Evolutionary conservation across 2,113 vertebrate species (phyloP).

Genomic region (Istiophorus platypterus): DNA sequence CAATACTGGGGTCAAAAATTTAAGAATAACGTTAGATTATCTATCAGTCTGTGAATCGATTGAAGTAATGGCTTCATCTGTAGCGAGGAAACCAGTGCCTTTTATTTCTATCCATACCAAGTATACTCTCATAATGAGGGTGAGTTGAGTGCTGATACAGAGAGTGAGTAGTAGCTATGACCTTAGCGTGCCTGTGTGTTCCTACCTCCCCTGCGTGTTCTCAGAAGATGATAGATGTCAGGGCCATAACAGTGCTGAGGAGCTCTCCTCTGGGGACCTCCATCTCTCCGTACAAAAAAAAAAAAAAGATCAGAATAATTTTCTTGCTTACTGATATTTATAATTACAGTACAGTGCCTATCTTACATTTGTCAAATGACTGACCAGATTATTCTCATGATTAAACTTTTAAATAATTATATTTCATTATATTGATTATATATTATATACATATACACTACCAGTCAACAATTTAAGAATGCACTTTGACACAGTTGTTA

Average conservation of each 20-base stretch:
- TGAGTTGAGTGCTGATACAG: background rate
- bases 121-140: background rate
- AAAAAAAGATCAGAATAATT: slow-evolving; percentile 64
- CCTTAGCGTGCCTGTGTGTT: background rate
- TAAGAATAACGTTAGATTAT: background rate
- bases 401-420: background rate
- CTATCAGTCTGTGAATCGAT: too few relatives aligned
- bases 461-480: too few relatives aligned
- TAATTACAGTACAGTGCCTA: background rate
- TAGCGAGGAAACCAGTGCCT: background rate
- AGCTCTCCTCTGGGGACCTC: slow-evolving; percentile 83
- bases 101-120: background rate
- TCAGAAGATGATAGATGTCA: slow-evolving; percentile 94
- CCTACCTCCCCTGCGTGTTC: slow-evolving; percentile 86
- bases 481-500: too few relatives aligned
- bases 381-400: background rate
- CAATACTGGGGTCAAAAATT: background rate
- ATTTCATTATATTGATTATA: too few relatives aligned
- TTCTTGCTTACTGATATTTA: background rate
- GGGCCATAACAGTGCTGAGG: slow-evolving; percentile 88
- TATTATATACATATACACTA: too few relatives aligned
- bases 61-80: background rate
- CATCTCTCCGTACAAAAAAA: slow-evolving; percentile 85
- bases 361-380: background rate
- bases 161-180: background rate